phyloP scores from a whole-genome alignment of 1,140 invertebrate genomes.

The Tetraneura akinire region DNA sequence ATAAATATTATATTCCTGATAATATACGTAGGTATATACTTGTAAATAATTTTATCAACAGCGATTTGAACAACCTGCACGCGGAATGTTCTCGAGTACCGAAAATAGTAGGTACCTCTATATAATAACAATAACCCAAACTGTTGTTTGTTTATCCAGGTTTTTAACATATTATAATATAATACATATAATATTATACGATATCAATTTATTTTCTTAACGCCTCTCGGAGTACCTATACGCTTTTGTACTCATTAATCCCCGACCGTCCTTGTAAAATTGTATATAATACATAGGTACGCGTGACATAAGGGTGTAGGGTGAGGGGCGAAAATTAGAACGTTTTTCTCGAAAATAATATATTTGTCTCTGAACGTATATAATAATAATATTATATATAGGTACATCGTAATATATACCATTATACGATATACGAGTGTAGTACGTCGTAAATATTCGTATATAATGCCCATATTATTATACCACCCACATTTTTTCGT shows the following conservation, averaged over 20 bases:
- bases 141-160: slow-evolving; percentile 27
- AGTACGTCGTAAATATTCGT: too few species aligned
- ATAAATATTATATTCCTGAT: too few species aligned
- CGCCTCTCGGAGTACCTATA: slow-evolving; percentile 33
- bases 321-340: neutral
- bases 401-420: neutral
- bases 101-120: too few species aligned
- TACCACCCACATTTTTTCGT: neutral
- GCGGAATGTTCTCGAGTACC: slow-evolving; percentile 29
- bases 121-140: too few species aligned
- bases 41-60: slow-evolving; percentile 12
- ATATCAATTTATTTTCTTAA: slow-evolving; percentile 49
- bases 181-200: neutral
- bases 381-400: neutral
- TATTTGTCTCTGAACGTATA: neutral
- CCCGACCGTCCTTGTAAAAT: neutral
- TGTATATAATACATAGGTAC: neutral
- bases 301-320: neutral
- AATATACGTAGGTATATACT: neutral
- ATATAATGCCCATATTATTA: too few species aligned
- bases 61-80: neutral
- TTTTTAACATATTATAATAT: neutral
- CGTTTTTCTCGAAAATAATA: neutral
- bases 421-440: too few species aligned
- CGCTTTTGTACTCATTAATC: slow-evolving; percentile 41